Evolutionary conservation across 2,888 invertebrate genomes (phyloP).

Genomic region (Lampropteryx suffumata): DNA sequence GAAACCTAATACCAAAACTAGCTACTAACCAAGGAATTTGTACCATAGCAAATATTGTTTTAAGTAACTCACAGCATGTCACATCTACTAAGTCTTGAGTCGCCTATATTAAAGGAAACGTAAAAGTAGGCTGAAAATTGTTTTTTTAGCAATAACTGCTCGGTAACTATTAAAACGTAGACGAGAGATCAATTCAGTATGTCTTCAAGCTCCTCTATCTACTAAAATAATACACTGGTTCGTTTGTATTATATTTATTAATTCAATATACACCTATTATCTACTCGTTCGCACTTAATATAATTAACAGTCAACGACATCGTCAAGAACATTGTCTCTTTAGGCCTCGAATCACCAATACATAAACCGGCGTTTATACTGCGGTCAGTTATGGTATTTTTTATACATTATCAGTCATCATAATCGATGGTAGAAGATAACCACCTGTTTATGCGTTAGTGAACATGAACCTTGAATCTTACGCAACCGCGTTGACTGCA

Average conservation of each 20-base stretch:
- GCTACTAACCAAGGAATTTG: too few relatives aligned
- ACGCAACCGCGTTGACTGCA: constrained; percentile 20
- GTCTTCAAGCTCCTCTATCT: too few relatives aligned
- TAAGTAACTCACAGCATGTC: too few relatives aligned
- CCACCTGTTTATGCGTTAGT: background rate
- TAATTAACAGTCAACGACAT: constrained; percentile 22
- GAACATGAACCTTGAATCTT: constrained; percentile 10
- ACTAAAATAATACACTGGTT: constrained; percentile 20
- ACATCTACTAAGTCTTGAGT: too few relatives aligned
- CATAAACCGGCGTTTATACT: background rate
- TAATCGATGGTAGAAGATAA: background rate
- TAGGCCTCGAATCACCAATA: constrained; percentile 1
- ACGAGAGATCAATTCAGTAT: too few relatives aligned
- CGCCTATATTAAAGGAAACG: too few relatives aligned
- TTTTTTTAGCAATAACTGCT: too few relatives aligned
- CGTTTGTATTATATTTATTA: constrained; percentile 71
- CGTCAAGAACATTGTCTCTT: constrained; percentile 4
- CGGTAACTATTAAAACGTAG: too few relatives aligned
- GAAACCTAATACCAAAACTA: too few relatives aligned
- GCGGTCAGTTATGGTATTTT: background rate
- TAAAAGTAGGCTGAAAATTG: too few relatives aligned
- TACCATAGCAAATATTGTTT: too few relatives aligned
- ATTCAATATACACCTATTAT: constrained; percentile 78
- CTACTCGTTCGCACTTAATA: constrained; percentile 68
- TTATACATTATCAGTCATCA: background rate